These are phyloP conservation scores for Grantiella picta DNA, from an alignment of 2,113 vertebrate species.

Conservation along the genomic window DNA sequence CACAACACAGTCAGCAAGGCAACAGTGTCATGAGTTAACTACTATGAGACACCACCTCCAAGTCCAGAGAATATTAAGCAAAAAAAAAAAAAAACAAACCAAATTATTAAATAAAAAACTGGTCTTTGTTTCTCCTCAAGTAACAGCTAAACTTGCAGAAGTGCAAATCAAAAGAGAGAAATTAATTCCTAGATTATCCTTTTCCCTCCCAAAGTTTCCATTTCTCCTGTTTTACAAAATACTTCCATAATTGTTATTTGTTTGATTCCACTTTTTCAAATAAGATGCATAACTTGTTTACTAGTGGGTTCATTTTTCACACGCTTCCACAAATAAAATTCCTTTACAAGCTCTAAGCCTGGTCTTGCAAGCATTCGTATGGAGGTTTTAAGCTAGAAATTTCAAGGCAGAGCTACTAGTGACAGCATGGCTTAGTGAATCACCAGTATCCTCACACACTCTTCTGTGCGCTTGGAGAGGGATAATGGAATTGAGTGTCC, in stretches of 20 bases:
- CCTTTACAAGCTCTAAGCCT: neutral
- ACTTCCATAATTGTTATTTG: neutral
- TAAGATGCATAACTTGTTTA: neutral
- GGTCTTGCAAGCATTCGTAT: neutral
- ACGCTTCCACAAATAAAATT: neutral
- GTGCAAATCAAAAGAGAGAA: neutral
- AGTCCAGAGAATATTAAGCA: neutral
- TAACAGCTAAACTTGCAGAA: neutral
- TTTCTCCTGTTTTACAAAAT: neutral
- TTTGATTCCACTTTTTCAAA: neutral
- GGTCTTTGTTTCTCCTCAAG: neutral
- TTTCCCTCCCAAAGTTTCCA: neutral
- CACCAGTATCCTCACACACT: neutral
- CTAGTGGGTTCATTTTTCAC: neutral
- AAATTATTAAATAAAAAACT: neutral
- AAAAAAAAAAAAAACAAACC: neutral
- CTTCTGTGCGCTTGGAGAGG: neutral
- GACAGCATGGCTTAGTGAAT: neutral
- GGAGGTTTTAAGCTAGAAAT: neutral
- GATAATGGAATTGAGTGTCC: neutral
- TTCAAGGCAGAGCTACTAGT: neutral
- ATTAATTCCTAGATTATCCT: neutral
- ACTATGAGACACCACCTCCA: neutral
- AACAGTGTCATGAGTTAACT: neutral
- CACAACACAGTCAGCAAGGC: neutral